Evolutionary conservation across 2,113 vertebrate species (phyloP).

Genomic region (Clarias magur): DNA sequence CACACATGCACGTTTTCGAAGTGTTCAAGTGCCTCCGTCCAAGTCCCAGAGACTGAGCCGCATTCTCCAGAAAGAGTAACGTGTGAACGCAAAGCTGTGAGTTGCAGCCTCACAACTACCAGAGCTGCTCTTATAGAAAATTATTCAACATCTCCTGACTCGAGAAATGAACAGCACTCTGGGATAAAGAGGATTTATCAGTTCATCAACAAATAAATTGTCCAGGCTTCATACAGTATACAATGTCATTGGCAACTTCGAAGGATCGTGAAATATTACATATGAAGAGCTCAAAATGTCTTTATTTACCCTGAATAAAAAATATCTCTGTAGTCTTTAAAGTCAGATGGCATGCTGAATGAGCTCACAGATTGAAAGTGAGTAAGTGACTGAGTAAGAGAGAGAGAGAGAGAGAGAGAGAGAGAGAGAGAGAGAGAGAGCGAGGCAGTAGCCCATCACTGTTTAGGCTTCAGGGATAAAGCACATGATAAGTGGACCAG

Average conservation of each 20-base stretch:
- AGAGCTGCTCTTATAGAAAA: not conserved
- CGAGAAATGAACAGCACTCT: not conserved
- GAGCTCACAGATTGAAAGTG: conserved; percentile 22
- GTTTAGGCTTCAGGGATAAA: conserved; percentile 48
- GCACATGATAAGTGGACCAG: conserved; percentile 53
- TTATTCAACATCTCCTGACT: not conserved
- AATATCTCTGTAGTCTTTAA: not conserved
- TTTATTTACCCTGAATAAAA: conserved; percentile 16
- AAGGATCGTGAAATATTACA: not conserved
- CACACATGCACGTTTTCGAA: not conserved
- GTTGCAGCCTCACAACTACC: not conserved
- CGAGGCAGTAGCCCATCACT: conserved; percentile 35
- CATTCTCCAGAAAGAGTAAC: not conserved
- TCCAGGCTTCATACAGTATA: not conserved
- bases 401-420: not conserved
- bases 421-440: not conserved
- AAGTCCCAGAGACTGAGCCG: not conserved
- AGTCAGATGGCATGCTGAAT: conserved; percentile 16
- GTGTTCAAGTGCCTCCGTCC: not conserved
- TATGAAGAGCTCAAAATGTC: not conserved
- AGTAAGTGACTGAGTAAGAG: not conserved
- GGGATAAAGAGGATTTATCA: not conserved
- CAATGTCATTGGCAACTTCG: not conserved
- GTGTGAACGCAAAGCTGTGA: not conserved
- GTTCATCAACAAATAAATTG: not conserved